Evolutionary conservation across 1,140 invertebrate species (phyloP).

Genomic region (Conus ventricosus): DNA sequence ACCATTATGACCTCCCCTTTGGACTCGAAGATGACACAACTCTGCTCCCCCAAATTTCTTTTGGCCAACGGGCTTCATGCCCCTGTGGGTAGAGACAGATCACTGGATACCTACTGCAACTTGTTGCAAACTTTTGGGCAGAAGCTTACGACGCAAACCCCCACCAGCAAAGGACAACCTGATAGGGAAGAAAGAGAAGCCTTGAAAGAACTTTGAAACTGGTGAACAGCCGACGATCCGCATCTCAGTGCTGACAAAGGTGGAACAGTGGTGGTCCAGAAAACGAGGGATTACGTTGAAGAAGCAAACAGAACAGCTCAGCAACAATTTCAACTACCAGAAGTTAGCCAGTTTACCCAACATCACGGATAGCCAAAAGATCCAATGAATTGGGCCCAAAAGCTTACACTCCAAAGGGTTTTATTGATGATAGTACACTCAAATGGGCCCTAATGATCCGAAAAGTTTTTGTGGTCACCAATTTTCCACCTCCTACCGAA

Average conservation of each 20-base stretch:
- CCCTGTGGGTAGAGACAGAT: background rate
- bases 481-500: conserved; percentile 1
- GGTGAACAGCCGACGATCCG: background rate
- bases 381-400: background rate
- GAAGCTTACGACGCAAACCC: background rate
- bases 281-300: background rate
- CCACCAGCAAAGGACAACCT: background rate
- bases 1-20: too few relatives aligned
- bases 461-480: background rate
- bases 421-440: background rate
- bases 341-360: background rate
- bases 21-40: too few relatives aligned
- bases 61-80: background rate
- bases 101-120: background rate
- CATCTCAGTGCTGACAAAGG: background rate
- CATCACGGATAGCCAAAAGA: background rate
- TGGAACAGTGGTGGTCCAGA: background rate
- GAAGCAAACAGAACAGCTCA: background rate
- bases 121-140: background rate
- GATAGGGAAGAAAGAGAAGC: background rate
- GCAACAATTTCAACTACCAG: background rate
- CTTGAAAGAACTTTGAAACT: background rate
- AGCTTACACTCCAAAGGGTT: background rate
- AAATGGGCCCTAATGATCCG: background rate
- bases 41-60: too few relatives aligned